Evolutionary conservation across 2,888 invertebrate species (phyloP).

Genomic region (Polyommatus iphigenia): DNA sequence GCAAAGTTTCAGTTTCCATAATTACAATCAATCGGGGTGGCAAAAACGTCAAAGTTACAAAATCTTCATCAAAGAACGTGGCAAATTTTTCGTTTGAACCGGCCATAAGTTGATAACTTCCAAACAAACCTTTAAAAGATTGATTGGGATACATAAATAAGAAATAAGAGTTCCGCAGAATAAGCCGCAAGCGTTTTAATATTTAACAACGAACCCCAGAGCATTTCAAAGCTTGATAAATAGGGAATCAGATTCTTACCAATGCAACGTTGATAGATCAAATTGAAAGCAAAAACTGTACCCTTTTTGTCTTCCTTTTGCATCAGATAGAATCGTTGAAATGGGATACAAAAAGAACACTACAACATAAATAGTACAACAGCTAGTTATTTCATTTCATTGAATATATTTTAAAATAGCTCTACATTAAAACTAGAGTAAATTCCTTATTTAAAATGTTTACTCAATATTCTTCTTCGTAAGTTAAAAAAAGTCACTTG

Average conservation of each 20-base stretch:
- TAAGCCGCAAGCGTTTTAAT: slow-evolving; percentile 16
- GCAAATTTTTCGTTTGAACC: slow-evolving; percentile 10
- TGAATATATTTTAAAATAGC: too few species aligned
- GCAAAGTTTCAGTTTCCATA: neutral
- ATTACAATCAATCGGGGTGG: neutral
- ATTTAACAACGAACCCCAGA: slow-evolving; percentile 5
- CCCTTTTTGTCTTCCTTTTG: neutral
- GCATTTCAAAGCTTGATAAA: slow-evolving; percentile 24
- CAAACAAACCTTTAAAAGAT: slow-evolving; percentile 27
- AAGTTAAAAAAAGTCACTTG: too few species aligned
- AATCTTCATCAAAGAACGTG: neutral
- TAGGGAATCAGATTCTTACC: slow-evolving; percentile 5
- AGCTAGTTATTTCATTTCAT: too few species aligned
- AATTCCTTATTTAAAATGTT: too few species aligned
- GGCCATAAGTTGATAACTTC: neutral
- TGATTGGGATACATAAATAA: slow-evolving; percentile 20
- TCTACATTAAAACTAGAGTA: too few species aligned
- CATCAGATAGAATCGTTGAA: neutral
- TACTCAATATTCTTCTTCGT: too few species aligned
- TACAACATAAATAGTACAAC: too few species aligned
- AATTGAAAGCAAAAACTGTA: neutral
- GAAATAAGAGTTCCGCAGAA: slow-evolving; percentile 6
- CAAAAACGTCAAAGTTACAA: neutral
- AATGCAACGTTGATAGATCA: slow-evolving; percentile 7
- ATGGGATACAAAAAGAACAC: neutral